Evolutionary conservation across 1,140 invertebrate genomes (phyloP).

Genomic region (Atta colombica): DNA sequence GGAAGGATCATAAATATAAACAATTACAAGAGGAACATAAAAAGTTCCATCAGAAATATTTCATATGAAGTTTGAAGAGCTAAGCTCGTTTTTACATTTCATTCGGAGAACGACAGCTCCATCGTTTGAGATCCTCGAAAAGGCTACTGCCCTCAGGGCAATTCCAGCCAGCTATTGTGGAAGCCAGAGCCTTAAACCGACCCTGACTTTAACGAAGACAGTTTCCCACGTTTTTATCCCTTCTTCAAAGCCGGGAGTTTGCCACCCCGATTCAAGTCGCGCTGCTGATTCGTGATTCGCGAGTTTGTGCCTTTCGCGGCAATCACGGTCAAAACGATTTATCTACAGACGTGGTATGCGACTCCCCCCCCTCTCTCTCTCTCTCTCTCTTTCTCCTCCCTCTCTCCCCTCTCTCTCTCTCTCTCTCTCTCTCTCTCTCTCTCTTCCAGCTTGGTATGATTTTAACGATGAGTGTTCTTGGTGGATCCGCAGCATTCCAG

Average conservation of each 20-base stretch:
- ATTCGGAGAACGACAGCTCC: conserved; percentile 16
- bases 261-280: conserved; percentile 25
- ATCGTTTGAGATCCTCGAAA: conserved; percentile 27
- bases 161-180: conserved; percentile 23
- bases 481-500: conserved; percentile 64
- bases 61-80: conserved; percentile 25
- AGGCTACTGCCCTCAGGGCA: conserved; percentile 22
- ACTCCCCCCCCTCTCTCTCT: not conserved
- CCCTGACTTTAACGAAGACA: conserved; percentile 55
- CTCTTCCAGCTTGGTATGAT: conserved; percentile 39
- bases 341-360: conserved; percentile 32
- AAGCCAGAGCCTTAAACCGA: conserved; percentile 34
- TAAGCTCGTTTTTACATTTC: conserved; percentile 38
- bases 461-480: conserved; percentile 59
- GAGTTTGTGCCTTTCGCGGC: conserved; percentile 55
- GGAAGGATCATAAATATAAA: conserved; percentile 7
- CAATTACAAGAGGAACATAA: conserved; percentile 23
- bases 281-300: conserved; percentile 57
- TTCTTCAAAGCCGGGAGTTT: conserved; percentile 16
- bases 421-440: conserved; percentile 16
- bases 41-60: conserved; percentile 29
- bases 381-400: conserved; percentile 3
- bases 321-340: conserved; percentile 51
- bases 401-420: not conserved
- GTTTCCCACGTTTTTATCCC: conserved; percentile 59